These are phyloP conservation scores for Bombus ignitus DNA, from an alignment of 1,140 invertebrate genomes.

Conservation along the genomic window DNA sequence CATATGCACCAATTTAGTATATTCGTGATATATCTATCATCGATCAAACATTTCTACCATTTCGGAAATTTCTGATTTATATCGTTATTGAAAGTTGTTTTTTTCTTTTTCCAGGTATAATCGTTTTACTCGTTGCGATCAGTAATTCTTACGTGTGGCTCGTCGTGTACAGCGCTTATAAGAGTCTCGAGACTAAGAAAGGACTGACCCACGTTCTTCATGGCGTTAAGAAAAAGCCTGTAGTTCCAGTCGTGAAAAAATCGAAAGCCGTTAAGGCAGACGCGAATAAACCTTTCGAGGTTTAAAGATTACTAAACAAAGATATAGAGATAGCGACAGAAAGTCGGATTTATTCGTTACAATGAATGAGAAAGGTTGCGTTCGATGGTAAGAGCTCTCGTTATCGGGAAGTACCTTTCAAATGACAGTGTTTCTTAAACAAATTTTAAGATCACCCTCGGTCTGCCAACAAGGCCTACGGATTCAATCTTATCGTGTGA, in stretches of 20 bases:
- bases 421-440: conserved; percentile 40
- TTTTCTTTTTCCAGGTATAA: conserved; percentile 67
- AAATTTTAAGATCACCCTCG: not conserved
- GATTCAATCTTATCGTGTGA: not conserved
- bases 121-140: conserved; percentile 71
- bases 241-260: conserved; percentile 30
- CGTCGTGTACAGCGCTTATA: conserved; percentile 82
- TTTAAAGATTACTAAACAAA: conserved; percentile 45
- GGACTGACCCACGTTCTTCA: conserved; percentile 78
- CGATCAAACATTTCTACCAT: not conserved
- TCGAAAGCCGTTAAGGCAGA: conserved; percentile 33
- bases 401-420: not conserved
- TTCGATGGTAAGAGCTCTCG: not conserved
- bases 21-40: not conserved
- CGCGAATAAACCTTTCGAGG: conserved; percentile 59
- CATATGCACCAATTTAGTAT: not conserved
- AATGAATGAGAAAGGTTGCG: not conserved
- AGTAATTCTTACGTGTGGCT: conserved; percentile 81
- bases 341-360: conserved; percentile 24
- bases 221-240: conserved; percentile 61
- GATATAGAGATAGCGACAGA: conserved; percentile 21
- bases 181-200: conserved; percentile 77
- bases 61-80: not conserved
- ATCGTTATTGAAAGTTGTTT: not conserved
- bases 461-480: not conserved